Base-by-base conservation (phyloP, 2,888 invertebrate genomes). In the Euplexia lucipara region DNA sequence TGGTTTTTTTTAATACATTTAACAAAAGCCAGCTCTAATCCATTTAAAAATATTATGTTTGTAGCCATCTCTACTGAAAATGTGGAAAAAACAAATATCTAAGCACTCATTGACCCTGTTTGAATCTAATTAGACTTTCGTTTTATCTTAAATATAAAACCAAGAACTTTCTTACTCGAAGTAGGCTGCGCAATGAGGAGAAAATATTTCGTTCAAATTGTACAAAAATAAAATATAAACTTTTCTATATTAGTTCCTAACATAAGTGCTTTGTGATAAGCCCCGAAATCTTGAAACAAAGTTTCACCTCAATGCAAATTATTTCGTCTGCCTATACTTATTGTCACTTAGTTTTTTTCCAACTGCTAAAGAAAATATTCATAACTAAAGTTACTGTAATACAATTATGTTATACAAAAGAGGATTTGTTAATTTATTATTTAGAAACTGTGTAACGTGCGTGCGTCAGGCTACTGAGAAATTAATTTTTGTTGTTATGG, bases 211-310 rank as follows among this genome's bases (percentile, higher is more conserved):
- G 61, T 18, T 51, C 26, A 34, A 53, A 62, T 67, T 74, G 62
- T 56, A 41, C 18, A 30, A n/a, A 56, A 69, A 58, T 20, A 49
- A 48, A 44, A 59, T n/a, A 45, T 62, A 66, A 71, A 76, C 54
- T 78, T 79, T 48, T 59, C 16, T 65, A 54, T 75, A 76, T 77
- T 75, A 79, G 66, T 71, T 61, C 54, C 56, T 22, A 57, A 57
- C 58, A 78, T 76, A 76, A 83, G 71, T 72, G 73, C 68, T 75
- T 76, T 76, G 79, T 75, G 71, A 82, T 83, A 79, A 79, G 75
- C 59, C 42, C 57, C 58, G 35, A 74, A 71, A 82, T 77, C 71
- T 82, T 51, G 64, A 59, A 57, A 62, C 67, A 63, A 83, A 83
- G 64, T 83, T 83, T 75, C 53, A 74, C 65, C 67, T 66, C 53